Evolutionary conservation across 2,888 invertebrate species (phyloP).

Genomic region (Thysanoteuthis rhombus): DNA sequence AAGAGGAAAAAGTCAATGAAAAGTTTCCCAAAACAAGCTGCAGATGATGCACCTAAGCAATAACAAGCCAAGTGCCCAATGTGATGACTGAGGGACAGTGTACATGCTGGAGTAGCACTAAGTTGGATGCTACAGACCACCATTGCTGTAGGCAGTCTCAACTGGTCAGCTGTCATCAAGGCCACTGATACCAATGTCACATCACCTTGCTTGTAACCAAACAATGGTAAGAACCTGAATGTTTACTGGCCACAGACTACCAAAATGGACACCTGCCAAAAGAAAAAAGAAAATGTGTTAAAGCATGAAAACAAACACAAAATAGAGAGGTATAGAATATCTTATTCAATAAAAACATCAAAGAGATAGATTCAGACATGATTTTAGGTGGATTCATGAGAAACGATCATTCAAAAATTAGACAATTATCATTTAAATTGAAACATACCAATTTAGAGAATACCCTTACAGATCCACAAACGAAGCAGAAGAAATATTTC

Average conservation of each 20-base stretch:
- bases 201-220: neutral
- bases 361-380: no score
- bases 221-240: neutral
- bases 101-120: neutral
- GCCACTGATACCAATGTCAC: slow-evolving; percentile 12
- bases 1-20: slow-evolving; percentile 12
- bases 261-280: slow-evolving; percentile 17
- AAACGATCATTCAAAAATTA: no score
- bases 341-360: no score
- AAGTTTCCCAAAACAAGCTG: neutral
- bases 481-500: neutral
- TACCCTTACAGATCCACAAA: neutral
- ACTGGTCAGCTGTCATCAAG: slow-evolving; percentile 12
- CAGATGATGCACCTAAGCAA: neutral
- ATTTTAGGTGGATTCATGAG: no score
- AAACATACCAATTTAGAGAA: neutral
- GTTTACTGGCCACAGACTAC: slow-evolving; percentile 14
- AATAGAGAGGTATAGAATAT: neutral
- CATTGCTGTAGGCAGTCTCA: neutral
- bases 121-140: neutral
- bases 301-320: neutral
- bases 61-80: neutral
- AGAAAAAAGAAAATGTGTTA: neutral
- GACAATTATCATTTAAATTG: neutral
- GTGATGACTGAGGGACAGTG: slow-evolving; percentile 12